These are phyloP conservation scores for Lasioglossum leucozonium DNA, from an alignment of 2,888 invertebrate species.

Conservation along the genomic window DNA sequence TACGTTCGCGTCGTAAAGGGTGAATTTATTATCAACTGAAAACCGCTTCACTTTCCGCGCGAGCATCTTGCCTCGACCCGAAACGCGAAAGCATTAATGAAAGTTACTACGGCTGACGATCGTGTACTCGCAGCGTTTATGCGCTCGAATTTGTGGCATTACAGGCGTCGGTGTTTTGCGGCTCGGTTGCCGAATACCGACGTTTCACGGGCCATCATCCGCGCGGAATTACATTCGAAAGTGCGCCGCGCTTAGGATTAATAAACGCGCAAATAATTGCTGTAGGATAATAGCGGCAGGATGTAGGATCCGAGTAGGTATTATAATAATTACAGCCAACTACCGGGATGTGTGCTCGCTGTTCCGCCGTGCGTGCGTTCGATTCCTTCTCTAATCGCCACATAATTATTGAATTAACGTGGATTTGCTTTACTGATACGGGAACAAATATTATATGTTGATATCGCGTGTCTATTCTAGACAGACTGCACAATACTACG, in stretches of 20 bases:
- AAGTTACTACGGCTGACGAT: slow-evolving; percentile 27
- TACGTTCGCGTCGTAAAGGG: neutral
- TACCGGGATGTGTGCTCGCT: neutral
- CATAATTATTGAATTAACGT: neutral
- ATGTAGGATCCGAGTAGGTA: neutral
- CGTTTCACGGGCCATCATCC: slow-evolving; percentile 5
- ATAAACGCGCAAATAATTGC: slow-evolving; percentile 33
- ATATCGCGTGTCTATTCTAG: neutral
- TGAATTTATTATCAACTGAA: slow-evolving; percentile 15
- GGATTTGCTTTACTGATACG: neutral
- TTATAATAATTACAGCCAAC: slow-evolving; percentile 27
- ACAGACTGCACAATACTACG: neutral
- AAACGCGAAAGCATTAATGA: slow-evolving; percentile 35
- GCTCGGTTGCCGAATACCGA: slow-evolving; percentile 25
- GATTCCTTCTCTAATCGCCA: neutral
- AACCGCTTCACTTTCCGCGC: slow-evolving; percentile 22
- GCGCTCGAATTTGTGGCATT: slow-evolving; percentile 9
- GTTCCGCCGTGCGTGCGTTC: neutral
- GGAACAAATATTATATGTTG: neutral
- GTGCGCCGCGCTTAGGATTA: slow-evolving; percentile 19
- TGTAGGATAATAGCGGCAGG: neutral
- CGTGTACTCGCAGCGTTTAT: slow-evolving; percentile 24
- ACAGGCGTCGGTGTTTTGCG: slow-evolving; percentile 18
- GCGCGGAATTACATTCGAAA: slow-evolving; percentile 31
- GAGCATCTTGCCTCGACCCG: slow-evolving; percentile 17